These are phyloP conservation scores for Numenius arquata DNA, from an alignment of 2,113 vertebrate species.

Conservation along the genomic window DNA sequence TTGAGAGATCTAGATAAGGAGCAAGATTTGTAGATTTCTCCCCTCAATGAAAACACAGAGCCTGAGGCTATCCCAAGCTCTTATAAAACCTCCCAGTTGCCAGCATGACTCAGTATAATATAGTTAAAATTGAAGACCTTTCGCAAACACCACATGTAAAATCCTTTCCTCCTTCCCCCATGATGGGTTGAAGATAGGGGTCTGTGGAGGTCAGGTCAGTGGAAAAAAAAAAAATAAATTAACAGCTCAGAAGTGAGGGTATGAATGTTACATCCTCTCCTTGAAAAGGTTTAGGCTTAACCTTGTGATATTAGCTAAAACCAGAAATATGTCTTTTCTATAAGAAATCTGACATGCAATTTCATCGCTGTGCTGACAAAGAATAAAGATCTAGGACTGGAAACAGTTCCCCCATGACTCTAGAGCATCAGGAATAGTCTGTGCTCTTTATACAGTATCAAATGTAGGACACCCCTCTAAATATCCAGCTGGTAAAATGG, in stretches of 20 bases:
- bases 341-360: not conserved
- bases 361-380: not conserved
- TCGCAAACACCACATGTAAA: too few relatives aligned
- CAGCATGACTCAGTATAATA: not conserved
- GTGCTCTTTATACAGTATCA: accelerated
- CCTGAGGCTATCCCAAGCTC: not conserved
- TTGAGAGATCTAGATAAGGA: not conserved
- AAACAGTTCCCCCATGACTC: not conserved
- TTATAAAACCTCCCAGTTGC: not conserved
- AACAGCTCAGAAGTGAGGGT: not conserved
- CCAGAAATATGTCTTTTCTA: not conserved
- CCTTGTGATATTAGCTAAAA: not conserved
- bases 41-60: not conserved
- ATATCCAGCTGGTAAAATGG: not conserved
- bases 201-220: not conserved
- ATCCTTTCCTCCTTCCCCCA: not conserved
- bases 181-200: not conserved
- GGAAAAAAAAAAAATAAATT: not conserved
- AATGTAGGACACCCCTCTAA: not conserved
- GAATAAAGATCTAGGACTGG: not conserved
- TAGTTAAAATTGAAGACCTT: not conserved
- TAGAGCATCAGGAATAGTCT: not conserved
- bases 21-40: not conserved
- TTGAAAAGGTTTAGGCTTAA: not conserved
- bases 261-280: not conserved